Conservation (phyloP, 2,888 invertebrate genomes). For the Argynnis bischoffii region DNA sequence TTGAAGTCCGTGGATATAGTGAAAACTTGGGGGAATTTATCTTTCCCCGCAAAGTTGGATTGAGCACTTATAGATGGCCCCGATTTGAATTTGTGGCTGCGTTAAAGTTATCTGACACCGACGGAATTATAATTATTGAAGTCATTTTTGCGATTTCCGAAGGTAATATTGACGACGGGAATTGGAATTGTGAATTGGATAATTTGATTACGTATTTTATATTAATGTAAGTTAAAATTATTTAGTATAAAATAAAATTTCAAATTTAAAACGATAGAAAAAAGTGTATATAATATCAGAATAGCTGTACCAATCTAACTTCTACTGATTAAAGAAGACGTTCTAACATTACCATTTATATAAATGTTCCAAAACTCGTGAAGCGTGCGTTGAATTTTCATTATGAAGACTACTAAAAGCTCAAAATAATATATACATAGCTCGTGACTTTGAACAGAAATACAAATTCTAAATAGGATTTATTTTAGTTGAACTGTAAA, state of each 20-base stretch:
- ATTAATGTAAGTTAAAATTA: conserved; percentile 1
- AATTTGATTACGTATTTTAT: conserved; percentile 2
- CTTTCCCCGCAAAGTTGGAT: conserved; percentile 49
- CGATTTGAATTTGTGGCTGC: conserved; percentile 42
- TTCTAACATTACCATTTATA: no score
- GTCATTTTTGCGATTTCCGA: conserved; percentile 25
- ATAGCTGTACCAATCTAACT: no score
- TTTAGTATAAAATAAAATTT: not conserved
- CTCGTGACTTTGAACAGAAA: no score
- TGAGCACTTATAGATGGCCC: conserved; percentile 40
- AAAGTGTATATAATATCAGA: no score
- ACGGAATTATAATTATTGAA: conserved; percentile 42
- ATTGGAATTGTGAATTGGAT: conserved; percentile 8
- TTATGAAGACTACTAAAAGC: no score
- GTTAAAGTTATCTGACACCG: conserved; percentile 42
- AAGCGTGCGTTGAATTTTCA: no score
- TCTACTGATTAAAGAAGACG: no score
- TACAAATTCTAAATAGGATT: not conserved
- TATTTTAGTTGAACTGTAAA: not conserved
- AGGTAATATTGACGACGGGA: conserved; percentile 8
- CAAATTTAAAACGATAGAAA: no score
- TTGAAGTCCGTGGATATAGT: conserved; percentile 48
- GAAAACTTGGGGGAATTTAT: conserved; percentile 50
- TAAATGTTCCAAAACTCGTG: no score
- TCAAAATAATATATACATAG: no score